Conservation (phyloP, 2,113 vertebrate genomes). For the Hippopotamus amphibius region DNA sequence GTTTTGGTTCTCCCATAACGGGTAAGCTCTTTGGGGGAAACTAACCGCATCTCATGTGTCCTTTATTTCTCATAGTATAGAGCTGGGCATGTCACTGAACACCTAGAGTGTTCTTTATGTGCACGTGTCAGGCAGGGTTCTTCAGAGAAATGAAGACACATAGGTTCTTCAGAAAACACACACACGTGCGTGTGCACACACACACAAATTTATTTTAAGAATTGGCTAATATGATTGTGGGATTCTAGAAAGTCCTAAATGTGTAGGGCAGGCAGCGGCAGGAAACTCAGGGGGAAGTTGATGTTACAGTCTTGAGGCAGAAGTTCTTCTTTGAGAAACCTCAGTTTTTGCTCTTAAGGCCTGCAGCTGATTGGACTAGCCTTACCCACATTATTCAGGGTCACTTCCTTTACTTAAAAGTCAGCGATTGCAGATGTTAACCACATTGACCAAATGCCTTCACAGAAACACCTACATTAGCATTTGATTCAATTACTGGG, state of each 20-base stretch:
- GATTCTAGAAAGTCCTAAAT: background rate
- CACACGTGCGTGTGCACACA: background rate
- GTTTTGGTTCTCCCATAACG: background rate
- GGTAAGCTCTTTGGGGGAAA: background rate
- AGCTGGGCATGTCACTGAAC: background rate
- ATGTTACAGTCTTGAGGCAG: background rate
- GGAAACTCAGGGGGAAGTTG: background rate
- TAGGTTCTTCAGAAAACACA: background rate
- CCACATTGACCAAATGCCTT: background rate
- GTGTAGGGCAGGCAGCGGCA: background rate
- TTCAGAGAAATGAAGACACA: background rate
- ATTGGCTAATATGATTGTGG: background rate
- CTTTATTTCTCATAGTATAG: background rate
- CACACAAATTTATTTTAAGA: background rate
- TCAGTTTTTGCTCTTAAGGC: background rate
- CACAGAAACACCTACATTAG: background rate
- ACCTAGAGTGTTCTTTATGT: background rate
- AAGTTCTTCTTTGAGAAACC: background rate
- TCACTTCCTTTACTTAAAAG: background rate
- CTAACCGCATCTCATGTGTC: background rate
- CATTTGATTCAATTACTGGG: background rate
- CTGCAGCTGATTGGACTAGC: background rate
- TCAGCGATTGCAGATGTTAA: background rate
- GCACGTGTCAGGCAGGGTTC: background rate
- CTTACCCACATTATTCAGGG: background rate